Conservation (phyloP, 2,113 vertebrate species). For the Ariopsis seemanni region DNA sequence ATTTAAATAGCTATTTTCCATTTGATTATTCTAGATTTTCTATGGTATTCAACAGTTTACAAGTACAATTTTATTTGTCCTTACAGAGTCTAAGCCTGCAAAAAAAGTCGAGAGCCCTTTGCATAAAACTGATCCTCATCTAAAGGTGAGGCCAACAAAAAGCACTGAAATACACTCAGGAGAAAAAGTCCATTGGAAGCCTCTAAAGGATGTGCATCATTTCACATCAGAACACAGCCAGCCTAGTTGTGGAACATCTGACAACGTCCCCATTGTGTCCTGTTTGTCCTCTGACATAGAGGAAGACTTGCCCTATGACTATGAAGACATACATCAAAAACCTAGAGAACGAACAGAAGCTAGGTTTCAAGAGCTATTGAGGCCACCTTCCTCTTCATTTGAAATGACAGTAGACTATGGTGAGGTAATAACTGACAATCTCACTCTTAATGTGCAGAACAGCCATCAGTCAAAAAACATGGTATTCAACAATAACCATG, state of each 20-base stretch:
- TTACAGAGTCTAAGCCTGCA: slow-evolving; percentile 41
- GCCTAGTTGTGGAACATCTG: slow-evolving; percentile 59
- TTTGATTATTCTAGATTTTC: neutral
- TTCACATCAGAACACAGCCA: slow-evolving; percentile 63
- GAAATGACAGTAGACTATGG: neutral
- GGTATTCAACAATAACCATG: slow-evolving; percentile 53
- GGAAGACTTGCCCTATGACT: slow-evolving; percentile 43
- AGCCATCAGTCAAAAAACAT: slow-evolving; percentile 37
- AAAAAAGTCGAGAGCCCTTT: slow-evolving; percentile 21
- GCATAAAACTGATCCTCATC: slow-evolving; percentile 9
- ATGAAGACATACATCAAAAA: slow-evolving; percentile 50
- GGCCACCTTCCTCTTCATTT: neutral
- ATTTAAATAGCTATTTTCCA: neutral
- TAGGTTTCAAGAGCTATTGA: neutral
- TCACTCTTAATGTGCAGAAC: slow-evolving; percentile 47
- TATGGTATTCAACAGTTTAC: neutral
- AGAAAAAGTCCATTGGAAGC: slow-evolving; percentile 23
- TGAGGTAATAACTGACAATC: slow-evolving; percentile 24
- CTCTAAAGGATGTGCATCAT: slow-evolving; percentile 24
- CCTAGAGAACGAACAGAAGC: slow-evolving; percentile 30
- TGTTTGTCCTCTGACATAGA: slow-evolving; percentile 54
- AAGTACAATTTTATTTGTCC: neutral
- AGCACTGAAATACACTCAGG: slow-evolving; percentile 17
- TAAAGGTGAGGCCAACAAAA: slow-evolving; percentile 5
- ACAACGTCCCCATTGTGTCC: slow-evolving; percentile 56